Base-by-base conservation (phyloP, 2,113 vertebrate species). In the Crotalus viridis region DNA sequence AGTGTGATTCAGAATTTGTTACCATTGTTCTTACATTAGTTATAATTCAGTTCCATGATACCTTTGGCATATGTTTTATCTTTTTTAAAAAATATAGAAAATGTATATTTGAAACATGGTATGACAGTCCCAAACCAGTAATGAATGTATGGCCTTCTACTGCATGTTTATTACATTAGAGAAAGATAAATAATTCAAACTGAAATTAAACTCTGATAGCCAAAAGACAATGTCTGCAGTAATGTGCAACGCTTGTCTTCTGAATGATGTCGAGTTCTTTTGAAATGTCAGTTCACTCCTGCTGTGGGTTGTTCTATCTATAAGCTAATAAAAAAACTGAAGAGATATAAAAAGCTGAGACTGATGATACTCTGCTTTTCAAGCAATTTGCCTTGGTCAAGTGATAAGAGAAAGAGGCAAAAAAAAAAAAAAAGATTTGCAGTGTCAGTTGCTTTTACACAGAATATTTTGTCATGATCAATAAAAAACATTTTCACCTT, bases 241-340 rank as follows among this genome's bases (percentile, higher is more conserved):
- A 95, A 93, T 28, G 61, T 87, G 59, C 92, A 87, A 52, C 64
- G 39, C 39, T 89, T 92, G 95, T 91, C 48, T 51, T 86, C 93
- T 93, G 93, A 95, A 94, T 0, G 0, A 94, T 96, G 96, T 95
- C 97, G 96, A 91, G 96, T 96, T 96, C 96, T 97, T 95, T 94
- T 92, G 92, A 97, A 98, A 98, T 97, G 96, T 97, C 97, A 97
- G 61, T 69, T 94, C 94, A 92, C 93, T 91, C 92, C 93, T 64
- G 51, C 87, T 96, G 89, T 90, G 91, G 57, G 85, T 85, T 28
- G 28, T 96, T 90, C 56, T 92, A 92, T 96, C 94, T 96, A 33
- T 94, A 93, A 96, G 8, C 52, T 95, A 93, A 92, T 26, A 87
- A 92, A 95, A 95, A 94, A 88, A 94, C 91, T 94, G 93, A 91